These are phyloP conservation scores for Bimastos eiseni DNA, from an alignment of 2,888 invertebrate species.

Conservation along the genomic window DNA sequence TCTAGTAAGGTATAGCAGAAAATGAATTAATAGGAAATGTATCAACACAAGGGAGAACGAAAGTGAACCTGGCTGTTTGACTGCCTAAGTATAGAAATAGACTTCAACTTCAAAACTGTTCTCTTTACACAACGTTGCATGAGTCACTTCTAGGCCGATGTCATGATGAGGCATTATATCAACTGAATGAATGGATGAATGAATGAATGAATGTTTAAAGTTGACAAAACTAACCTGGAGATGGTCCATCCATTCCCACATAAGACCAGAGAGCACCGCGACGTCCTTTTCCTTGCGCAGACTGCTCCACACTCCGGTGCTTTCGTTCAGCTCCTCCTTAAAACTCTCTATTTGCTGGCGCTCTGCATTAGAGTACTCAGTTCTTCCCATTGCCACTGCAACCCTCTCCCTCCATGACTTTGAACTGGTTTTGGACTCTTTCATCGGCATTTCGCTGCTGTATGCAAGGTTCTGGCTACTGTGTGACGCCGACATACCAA, in stretches of 20 bases:
- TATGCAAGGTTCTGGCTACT: background rate
- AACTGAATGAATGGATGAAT: background rate
- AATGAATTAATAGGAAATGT: no score
- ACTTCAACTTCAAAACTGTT: background rate
- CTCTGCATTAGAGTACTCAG: conserved; percentile 35
- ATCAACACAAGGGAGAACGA: no score
- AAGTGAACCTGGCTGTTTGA: no score
- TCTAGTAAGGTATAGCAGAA: no score
- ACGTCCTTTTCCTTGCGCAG: conserved; percentile 72
- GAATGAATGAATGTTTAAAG: background rate
- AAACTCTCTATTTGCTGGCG: conserved; percentile 35
- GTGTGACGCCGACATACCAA: background rate
- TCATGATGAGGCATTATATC: no score
- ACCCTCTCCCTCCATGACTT: conserved; percentile 24
- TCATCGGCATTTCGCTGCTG: conserved; percentile 24
- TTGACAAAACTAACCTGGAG: conserved; percentile 65
- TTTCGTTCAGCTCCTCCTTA: conserved; percentile 39
- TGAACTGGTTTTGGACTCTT: background rate
- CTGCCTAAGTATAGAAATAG: no score
- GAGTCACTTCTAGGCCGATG: no score
- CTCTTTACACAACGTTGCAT: background rate
- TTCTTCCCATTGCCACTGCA: conserved; percentile 42
- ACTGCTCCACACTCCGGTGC: conserved; percentile 29
- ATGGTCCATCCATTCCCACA: conserved; percentile 79
- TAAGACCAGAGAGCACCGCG: conserved; percentile 68